Base-by-base conservation (phyloP, 2,888 invertebrate genomes). In the Eremobia ochroleuca region DNA sequence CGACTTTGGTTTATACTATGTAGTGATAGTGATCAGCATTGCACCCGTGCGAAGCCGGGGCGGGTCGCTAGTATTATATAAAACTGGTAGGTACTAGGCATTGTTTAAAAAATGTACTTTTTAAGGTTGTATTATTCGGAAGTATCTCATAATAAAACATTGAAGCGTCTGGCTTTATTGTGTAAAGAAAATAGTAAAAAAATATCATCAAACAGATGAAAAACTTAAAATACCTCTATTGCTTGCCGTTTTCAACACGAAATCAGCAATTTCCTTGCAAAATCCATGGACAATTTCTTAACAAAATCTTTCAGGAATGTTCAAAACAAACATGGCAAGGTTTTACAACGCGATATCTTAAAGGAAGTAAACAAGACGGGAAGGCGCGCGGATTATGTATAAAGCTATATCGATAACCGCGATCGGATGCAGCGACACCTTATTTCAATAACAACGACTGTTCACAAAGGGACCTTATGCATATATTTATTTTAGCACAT, bases 371-470 rank as follows among this genome's bases (percentile, higher is more conserved):
- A 90, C 87, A 89, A 88, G 80, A 88, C 89, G 90, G 90, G 91
- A 92, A 92, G 91, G 88, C 83, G 85, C 89, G 62, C 85, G 89
- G 89, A 90, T 93, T 93, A 93, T 92, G 92, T 91, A 93, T 92
- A 91, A 91, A 93, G 93, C 92, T 88, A 90, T 91, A 92, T 91
- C 94, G 93, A 93, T 93, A 94, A 93, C 92, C 89, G 88, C 87
- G 91, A 91, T 91, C 92, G 93, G 93, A 92, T 93, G 92, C 91
- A 89, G 89, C 89, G 85, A 85, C 92, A 91, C 93, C 94, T 95
- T 94, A 95, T 95, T 95, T 95, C 95, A 95, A 95, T 95, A 95
- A 93, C 94, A 94, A 94, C 92, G 93, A 90, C 91, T 88, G 88
- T 87, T 89, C 91, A 91, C 93, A 92, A 92, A 93, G 91, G 92